Evolutionary conservation across 1,140 invertebrate genomes (phyloP).

Genomic region (Lepidurus packardi): DNA sequence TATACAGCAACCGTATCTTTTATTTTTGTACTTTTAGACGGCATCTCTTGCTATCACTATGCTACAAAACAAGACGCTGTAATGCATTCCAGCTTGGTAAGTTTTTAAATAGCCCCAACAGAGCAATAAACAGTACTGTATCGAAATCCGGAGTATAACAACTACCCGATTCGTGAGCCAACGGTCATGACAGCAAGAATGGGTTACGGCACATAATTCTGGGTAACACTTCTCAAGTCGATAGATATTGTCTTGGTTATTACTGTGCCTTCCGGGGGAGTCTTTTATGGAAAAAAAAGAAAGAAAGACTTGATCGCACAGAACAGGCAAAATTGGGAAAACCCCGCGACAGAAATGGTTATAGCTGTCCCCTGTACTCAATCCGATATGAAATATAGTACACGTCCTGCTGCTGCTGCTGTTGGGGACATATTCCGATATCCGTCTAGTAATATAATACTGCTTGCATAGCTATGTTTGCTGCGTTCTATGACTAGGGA

Average conservation of each 20-base stretch:
- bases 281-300: neutral
- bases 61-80: too few species aligned
- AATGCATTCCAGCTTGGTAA: too few species aligned
- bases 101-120: too few species aligned
- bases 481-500: neutral
- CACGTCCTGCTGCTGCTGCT: neutral
- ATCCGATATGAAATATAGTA: neutral
- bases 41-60: too few species aligned
- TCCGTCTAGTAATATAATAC: neutral
- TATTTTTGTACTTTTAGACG: too few species aligned
- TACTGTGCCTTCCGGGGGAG: neutral
- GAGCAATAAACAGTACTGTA: too few species aligned
- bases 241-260: constrained; percentile 3
- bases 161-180: neutral
- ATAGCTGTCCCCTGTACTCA: neutral
- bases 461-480: neutral
- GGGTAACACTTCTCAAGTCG: neutral
- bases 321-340: neutral
- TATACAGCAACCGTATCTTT: too few species aligned
- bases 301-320: neutral
- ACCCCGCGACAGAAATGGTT: neutral
- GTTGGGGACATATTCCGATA: constrained; percentile 15
- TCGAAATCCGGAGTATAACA: neutral
- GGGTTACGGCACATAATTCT: neutral
- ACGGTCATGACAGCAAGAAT: neutral